Evolutionary conservation across 2,113 vertebrate genomes (phyloP).

Genomic region (Oncorhynchus clarkii): DNA sequence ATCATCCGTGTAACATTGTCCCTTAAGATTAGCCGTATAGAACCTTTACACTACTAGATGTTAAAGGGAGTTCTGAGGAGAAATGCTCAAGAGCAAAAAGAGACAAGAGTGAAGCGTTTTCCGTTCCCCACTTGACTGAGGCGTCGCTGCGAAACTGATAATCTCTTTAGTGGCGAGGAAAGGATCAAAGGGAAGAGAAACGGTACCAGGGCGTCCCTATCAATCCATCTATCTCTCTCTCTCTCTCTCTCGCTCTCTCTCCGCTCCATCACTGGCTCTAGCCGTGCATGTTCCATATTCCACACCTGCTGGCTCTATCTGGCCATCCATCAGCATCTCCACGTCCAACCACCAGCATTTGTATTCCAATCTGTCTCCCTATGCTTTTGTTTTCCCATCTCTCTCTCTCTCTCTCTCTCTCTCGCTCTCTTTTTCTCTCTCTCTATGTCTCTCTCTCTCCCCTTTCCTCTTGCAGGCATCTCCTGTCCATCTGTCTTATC

Average conservation of each 20-base stretch:
- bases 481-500: slow-evolving; percentile 46
- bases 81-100: slow-evolving; percentile 29
- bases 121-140: slow-evolving; percentile 51
- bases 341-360: slow-evolving; percentile 28
- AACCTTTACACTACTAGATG: slow-evolving; percentile 9
- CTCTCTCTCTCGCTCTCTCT: slow-evolving; percentile 44
- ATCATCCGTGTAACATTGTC: background rate
- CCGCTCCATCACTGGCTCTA: slow-evolving; percentile 26
- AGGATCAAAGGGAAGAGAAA: slow-evolving; percentile 59
- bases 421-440: slow-evolving; percentile 3
- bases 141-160: slow-evolving; percentile 49
- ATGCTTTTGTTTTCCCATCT: slow-evolving; percentile 45
- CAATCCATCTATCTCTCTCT: slow-evolving; percentile 46
- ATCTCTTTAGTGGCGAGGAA: slow-evolving; percentile 52
- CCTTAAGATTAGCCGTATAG: slow-evolving; percentile 9
- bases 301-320: slow-evolving; percentile 42
- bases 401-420: slow-evolving; percentile 12
- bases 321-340: slow-evolving; percentile 51
- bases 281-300: slow-evolving; percentile 49
- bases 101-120: slow-evolving; percentile 40
- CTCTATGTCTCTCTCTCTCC: background rate
- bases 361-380: slow-evolving; percentile 47
- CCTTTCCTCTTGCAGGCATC: background rate
- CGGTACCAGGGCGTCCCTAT: slow-evolving; percentile 40
- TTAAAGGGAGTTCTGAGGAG: slow-evolving; percentile 18